phyloP scores from a whole-genome alignment of 2,888 invertebrate species.

The Sarcophaga rosellei region DNA sequence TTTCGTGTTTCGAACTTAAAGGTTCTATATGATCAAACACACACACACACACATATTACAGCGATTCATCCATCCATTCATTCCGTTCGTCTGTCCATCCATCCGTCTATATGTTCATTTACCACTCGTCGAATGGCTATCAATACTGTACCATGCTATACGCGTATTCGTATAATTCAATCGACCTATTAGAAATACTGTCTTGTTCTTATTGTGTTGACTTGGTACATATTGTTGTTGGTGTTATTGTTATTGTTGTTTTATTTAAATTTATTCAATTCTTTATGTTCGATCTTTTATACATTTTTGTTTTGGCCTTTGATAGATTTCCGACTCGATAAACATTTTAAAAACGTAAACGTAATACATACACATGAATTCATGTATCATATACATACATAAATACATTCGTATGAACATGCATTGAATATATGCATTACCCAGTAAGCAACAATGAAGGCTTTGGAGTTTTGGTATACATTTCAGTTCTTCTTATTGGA shows the following conservation, averaged over 20 bases:
- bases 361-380: background rate
- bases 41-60: background rate
- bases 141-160: slow-evolving; percentile 7
- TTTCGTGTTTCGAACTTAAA: background rate
- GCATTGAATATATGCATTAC: background rate
- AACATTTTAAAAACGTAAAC: slow-evolving; percentile 71
- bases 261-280: slow-evolving; percentile 66
- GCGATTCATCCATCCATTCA: background rate
- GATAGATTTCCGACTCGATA: slow-evolving; percentile 82
- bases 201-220: background rate
- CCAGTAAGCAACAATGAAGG: background rate
- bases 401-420: background rate
- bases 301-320: slow-evolving; percentile 74
- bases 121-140: background rate
- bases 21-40: slow-evolving; percentile 1
- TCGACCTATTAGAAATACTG: slow-evolving; percentile 50
- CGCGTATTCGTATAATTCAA: background rate
- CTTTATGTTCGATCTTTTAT: slow-evolving; percentile 68
- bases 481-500: background rate
- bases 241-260: slow-evolving; percentile 35
- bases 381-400: background rate
- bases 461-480: background rate
- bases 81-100: background rate
- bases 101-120: background rate
- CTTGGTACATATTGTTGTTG: slow-evolving; percentile 6